These are phyloP conservation scores for Dicrostonyx torquatus DNA, from an alignment of 2,797 vertebrate genomes.

Conservation along the genomic window DNA sequence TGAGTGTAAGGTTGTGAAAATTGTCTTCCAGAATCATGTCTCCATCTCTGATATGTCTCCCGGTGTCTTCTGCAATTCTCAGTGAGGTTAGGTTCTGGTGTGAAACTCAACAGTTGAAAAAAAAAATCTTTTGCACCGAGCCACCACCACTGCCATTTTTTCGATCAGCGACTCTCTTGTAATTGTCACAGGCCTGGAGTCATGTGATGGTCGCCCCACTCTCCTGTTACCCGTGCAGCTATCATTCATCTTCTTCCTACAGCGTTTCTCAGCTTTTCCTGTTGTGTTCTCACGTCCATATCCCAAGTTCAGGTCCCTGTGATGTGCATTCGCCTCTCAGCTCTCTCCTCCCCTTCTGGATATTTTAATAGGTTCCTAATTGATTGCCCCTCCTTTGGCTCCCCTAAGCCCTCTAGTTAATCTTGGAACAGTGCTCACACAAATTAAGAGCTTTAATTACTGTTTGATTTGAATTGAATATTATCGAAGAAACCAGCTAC, in stretches of 20 bases:
- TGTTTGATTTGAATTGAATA: slow-evolving; percentile 64
- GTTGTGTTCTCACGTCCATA: neutral
- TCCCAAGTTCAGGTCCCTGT: neutral
- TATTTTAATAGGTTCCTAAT: slow-evolving; percentile 70
- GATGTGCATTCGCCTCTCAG: too few species aligned
- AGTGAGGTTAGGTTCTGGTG: neutral
- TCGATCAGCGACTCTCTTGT: neutral
- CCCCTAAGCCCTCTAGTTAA: slow-evolving; percentile 66
- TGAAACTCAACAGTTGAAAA: neutral
- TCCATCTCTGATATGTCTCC: neutral
- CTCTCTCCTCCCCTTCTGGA: neutral
- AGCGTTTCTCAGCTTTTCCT: neutral
- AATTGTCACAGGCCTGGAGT: neutral
- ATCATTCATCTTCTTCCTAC: neutral
- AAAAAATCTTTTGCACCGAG: neutral
- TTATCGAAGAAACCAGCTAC: slow-evolving; percentile 35
- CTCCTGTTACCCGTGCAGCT: neutral
- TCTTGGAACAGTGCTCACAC: slow-evolving; percentile 62
- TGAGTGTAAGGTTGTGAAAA: slow-evolving; percentile 7
- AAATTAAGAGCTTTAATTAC: slow-evolving; percentile 77
- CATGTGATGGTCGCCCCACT: neutral
- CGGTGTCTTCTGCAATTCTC: neutral
- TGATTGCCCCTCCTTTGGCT: slow-evolving; percentile 49
- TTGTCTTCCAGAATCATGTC: neutral
- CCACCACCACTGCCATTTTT: neutral